Percentiles rank a stretch among this genome's conserved stretches.
phyloP scores from a whole-genome alignment of 1,140 invertebrate genomes.

The Drosophila ogumai region DNA sequence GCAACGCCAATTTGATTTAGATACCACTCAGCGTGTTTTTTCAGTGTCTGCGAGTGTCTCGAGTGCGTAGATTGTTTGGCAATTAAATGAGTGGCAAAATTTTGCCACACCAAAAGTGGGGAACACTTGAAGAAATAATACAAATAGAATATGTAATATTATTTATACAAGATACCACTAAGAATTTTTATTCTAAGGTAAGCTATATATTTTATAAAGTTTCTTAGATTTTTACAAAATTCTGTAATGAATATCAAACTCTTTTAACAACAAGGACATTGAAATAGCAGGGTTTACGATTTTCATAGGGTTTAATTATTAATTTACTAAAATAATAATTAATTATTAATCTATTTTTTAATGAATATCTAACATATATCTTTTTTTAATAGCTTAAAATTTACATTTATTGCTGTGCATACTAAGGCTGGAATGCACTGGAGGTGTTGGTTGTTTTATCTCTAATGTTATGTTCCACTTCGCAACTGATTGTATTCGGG shows the following conservation, averaged over 20 bases:
- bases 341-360: no score
- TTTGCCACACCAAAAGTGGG: slow-evolving; percentile 3
- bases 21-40: slow-evolving; percentile 29
- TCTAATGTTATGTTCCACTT: slow-evolving; percentile 16
- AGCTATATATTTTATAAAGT: not conserved
- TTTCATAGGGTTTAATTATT: no score
- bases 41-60: slow-evolving; percentile 20
- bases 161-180: not conserved
- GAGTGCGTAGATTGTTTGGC: slow-evolving; percentile 46
- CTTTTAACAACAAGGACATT: no score
- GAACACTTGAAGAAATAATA: not conserved
- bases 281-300: no score
- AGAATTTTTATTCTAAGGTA: not conserved
- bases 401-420: not conserved
- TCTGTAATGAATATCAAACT: no score
- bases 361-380: no score
- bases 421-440: not conserved
- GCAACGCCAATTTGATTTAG: slow-evolving; percentile 58
- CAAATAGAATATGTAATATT: not conserved
- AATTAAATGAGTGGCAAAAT: slow-evolving; percentile 34
- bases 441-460: slow-evolving; percentile 14
- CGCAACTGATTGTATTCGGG: slow-evolving; percentile 8
- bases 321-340: no score
- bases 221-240: no score
- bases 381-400: no score